Evolutionary conservation across 2,888 invertebrate species (phyloP), one percentile per base, ranked within the genome.

Genomic region (Tholera decimalis): DNA sequence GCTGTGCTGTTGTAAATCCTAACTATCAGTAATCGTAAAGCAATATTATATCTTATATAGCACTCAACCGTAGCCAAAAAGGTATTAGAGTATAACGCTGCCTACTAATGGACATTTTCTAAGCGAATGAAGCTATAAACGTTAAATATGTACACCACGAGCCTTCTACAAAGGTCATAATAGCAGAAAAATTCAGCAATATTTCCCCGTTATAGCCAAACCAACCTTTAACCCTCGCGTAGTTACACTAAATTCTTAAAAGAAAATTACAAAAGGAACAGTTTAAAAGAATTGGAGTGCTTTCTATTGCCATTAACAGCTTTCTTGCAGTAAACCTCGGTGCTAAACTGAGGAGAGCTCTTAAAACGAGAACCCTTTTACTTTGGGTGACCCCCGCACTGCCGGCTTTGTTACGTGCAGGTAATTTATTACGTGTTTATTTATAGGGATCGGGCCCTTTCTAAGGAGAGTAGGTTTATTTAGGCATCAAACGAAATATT

Each of bases 321-420:
- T 81, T 81, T 70, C 82, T 82, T 83, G 47, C 67, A 70, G 66
- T 79, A 81, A 86, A 80, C 77, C 79, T 73, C 79, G 43, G 77
- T 74, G 72, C 55, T 75, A 74, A 72, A 77, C 75, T 66, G 58
- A 65, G 74, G 54, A 71, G 80, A 66, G 76, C 84, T 80, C 83
- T 88, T 84, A 75, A 80, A 83, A 77, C 71, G 62, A 85, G 85
- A 77, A 82, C 79, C 76, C 84, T 85, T 86, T 83, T 81, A 79
- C 83, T 79, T 81, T 73, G 73, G 78, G 77, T 82, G 63, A 80
- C 77, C 72, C 56, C 66, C 57, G 28, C 58, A 69, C 68, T 72
- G 67, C 70, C 60, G 62, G 55, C 70, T 77, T 79, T 77, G 73
- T 76, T 77, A 69, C 47, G 51, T 64, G 47, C 63, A 49, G 51